Evolutionary conservation across 2,888 invertebrate genomes (phyloP), one percentile per base, ranked within the genome.

Genomic region (Cosmia trapezina): DNA sequence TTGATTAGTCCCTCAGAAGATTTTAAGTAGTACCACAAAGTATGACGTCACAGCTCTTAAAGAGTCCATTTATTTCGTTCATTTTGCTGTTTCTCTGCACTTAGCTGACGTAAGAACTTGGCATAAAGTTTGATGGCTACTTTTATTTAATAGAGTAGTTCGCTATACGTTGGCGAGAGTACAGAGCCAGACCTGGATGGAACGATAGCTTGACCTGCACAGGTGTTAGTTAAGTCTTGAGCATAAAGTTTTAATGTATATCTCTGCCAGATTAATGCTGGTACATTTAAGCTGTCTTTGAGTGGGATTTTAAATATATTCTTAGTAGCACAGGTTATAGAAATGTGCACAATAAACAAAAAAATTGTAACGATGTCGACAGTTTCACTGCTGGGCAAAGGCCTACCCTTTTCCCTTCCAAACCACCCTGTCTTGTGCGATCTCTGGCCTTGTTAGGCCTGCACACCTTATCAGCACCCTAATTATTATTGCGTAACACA

Each of bases 111-210:
- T 60, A 63, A 70, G 49, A 65, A 66, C 78, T 79, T 56, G n/a
- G 56, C 11, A 37, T 65, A 45, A 73, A 82, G 73, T 79, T 79
- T 79, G 19, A 77, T 61, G 37, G 54, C 43, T 61, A 73, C 69
- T 64, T 66, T 63, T 82, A 66, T 66, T 63, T 82, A 66, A 66
- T 82, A 73, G 59, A 66, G 68, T 47, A 47, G 72, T 72, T 67
- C n/a, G 56, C 49, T 57, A 71, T 41, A 63, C 71, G 66, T 79
- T 68, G 6, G 47, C 33, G 37, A 63, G n/a, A 65, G 47, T 57
- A 53, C 12, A 41, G 14, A 54, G 51, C 68, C n/a, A 54, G 14
- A 14, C 53, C 45, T 60, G 71, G 71, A 68, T 61, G 71, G 64
- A 77, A 72, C 72, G 47, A 62, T 78, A 49, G 62, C n/a, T 72